Evolutionary conservation across 2,888 invertebrate genomes (phyloP), one percentile per base, ranked within the genome.

Genomic region (Chymomyza caudatula): DNA sequence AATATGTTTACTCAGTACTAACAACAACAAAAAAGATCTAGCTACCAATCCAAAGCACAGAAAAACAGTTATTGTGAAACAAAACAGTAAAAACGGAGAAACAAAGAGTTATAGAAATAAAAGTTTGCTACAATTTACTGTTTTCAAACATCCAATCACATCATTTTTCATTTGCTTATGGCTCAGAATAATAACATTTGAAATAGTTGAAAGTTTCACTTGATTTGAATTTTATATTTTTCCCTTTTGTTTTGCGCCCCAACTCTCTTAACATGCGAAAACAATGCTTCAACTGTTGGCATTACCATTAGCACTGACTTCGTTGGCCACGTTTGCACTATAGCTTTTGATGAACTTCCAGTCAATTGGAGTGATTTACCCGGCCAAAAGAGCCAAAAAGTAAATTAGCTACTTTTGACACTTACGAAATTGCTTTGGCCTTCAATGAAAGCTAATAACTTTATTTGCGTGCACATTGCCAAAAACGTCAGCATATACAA

Each of bases 341-440:
- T 29, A 15, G 37, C 23, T 8, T 44, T 44, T 68, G 71, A 73
- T 67, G 69, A 63, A 77, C 77, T 80, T 84, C 69, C 78, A 81
- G 77, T 67, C 84, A 80, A 84, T 84, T 80, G 84, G 78, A 84
- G 77, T 81, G 84, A 80, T 84, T 84, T 84, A 78, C 77, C 84
- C 81, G 78, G 76, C 65, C 63, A 77, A 63, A 60, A 49, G 19
- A n/a, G 64, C 52, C 55, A 68, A 80, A 78, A 78, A 76, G 75
- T 71, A 77, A 80, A 78, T 84, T 78, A 75, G 67, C 64, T 64
- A 69, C 67, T 54, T 69, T 71, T 77, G 84, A 84, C 84, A 78
- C 78, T 75, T 77, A 63, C 60, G 60, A 73, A 77, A 78, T 78
- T 73, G 78, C 55, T 57, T 67, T 63, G 63, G 47, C 29, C 29